Percentiles rank a stretch among this genome's conserved stretches.
Evolutionary conservation across 2,113 vertebrate genomes (phyloP).

Genomic region (Thinocorus orbignyianus): DNA sequence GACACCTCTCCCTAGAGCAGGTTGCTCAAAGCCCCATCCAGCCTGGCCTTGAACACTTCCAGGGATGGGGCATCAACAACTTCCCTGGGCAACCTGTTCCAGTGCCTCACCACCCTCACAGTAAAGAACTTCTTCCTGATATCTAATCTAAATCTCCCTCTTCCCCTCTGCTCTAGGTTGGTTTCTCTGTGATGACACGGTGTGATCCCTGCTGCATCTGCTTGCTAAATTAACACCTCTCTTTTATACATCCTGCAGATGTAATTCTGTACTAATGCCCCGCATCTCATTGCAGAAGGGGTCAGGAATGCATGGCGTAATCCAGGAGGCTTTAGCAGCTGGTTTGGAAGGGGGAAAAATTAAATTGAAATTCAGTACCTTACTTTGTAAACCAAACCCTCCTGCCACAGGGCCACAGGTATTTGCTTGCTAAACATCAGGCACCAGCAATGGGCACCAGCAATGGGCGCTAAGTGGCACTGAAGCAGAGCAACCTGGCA

Average conservation of each 20-base stretch:
- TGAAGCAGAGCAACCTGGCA: not conserved
- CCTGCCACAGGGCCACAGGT: not conserved
- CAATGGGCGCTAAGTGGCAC: accelerated
- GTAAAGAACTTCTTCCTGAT: no score
- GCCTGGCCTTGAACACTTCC: no score
- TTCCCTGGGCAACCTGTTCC: no score
- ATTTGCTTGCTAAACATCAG: not conserved
- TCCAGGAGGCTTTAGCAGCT: not conserved
- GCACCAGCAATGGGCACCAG: not conserved
- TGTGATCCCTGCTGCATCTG: not conserved
- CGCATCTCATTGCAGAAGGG: not conserved
- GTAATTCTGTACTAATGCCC: not conserved
- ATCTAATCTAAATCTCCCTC: no score
- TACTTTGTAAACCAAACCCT: not conserved
- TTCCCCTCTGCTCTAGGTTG: not conserved
- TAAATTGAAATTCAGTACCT: not conserved
- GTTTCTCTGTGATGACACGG: accelerated
- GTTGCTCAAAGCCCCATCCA: no score
- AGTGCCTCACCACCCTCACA: no score
- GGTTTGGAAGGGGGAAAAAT: not conserved
- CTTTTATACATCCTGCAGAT: not conserved
- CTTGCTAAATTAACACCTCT: not conserved
- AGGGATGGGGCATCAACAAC: no score
- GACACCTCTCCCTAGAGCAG: no score
- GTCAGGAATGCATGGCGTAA: not conserved